A percentile compares a stretch with the other conserved stretches of the same genome.
Conservation (phyloP, 2,888 invertebrate genomes). For the Drosophila gaucha region DNA sequence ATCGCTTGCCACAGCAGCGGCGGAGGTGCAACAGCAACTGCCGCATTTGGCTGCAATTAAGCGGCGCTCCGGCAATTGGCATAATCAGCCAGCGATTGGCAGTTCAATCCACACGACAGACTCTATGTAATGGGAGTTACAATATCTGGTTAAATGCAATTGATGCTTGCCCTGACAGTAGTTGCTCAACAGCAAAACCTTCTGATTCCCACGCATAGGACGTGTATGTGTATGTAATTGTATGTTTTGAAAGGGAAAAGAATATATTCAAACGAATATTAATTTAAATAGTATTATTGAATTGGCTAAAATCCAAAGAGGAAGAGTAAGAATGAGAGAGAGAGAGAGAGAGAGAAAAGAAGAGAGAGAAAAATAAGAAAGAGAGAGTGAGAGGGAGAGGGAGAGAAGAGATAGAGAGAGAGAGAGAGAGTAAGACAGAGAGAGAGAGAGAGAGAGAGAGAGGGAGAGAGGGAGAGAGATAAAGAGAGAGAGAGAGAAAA, state of each 20-base stretch:
- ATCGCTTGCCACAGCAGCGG: constrained; percentile 2
- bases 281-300: not conserved
- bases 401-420: no score
- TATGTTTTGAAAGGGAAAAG: not conserved
- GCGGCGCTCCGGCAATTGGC: constrained; percentile 53
- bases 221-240: not conserved
- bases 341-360: not conserved
- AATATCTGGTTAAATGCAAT: not conserved
- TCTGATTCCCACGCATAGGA: constrained; percentile 1
- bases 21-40: constrained; percentile 18
- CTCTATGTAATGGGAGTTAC: not conserved
- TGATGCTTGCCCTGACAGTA: not conserved
- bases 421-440: no score
- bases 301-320: no score
- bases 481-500: no score
- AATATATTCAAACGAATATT: not conserved
- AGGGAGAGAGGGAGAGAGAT: not conserved
- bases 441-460: not conserved
- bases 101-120: constrained; percentile 12
- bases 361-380: not conserved
- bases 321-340: no score
- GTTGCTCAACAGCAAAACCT: not conserved
- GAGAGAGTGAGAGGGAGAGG: not conserved
- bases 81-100: constrained; percentile 50
- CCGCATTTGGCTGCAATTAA: constrained; percentile 56